Conservation (phyloP, 2,888 invertebrate genomes). For the Thera obeliscata region DNA sequence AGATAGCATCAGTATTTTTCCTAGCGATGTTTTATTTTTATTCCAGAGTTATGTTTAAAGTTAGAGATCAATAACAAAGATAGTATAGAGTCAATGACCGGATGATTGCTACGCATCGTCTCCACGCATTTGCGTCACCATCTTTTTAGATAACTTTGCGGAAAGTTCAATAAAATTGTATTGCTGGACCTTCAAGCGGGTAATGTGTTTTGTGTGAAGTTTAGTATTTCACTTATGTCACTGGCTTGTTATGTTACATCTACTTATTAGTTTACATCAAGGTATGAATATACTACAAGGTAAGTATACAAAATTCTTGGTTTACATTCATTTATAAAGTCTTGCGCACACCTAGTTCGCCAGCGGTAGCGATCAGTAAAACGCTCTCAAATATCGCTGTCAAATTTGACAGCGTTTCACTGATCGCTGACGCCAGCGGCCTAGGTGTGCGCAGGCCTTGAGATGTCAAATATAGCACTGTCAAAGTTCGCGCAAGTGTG, state of each 20-base stretch:
- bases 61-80: conserved; percentile 64
- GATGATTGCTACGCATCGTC: conserved; percentile 41
- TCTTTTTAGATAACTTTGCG: conserved; percentile 31
- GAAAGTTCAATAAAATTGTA: conserved; percentile 1
- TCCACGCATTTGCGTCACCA: conserved; percentile 51
- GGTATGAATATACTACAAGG: too few relatives aligned
- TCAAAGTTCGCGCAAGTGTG: too few relatives aligned
- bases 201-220: not conserved
- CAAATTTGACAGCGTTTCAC: too few relatives aligned
- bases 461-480: too few relatives aligned
- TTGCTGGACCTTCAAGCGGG: not conserved
- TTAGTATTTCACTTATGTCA: not conserved
- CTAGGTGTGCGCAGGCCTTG: too few relatives aligned
- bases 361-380: too few relatives aligned
- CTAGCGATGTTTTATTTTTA: conserved; percentile 6
- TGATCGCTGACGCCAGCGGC: too few relatives aligned
- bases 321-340: too few relatives aligned
- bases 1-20: conserved; percentile 10
- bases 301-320: too few relatives aligned
- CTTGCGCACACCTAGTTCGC: too few relatives aligned
- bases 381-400: too few relatives aligned
- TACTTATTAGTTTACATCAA: too few relatives aligned
- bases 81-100: conserved; percentile 61
- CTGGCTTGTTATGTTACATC: not conserved
- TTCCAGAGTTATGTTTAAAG: conserved; percentile 42